Evolutionary conservation across 1,140 invertebrate species (phyloP).

Genomic region (Heterodera schachtii): DNA sequence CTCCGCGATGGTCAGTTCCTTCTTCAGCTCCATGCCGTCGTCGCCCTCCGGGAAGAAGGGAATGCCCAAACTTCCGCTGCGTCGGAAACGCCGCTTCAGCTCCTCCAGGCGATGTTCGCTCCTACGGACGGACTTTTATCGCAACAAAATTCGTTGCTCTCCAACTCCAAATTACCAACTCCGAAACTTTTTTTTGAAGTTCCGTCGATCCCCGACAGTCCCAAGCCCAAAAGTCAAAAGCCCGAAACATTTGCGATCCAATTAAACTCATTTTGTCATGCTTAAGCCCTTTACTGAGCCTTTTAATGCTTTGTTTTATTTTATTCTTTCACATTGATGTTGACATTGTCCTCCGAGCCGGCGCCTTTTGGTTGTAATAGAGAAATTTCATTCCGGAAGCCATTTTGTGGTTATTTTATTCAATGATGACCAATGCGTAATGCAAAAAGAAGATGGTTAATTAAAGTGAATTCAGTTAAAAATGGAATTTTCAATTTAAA

Average conservation of each 20-base stretch:
- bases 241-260: too few species aligned
- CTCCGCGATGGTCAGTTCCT: slow-evolving; percentile 57
- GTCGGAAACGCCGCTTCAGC: slow-evolving; percentile 61
- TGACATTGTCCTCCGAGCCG: slow-evolving; percentile 44
- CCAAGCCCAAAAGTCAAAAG: neutral
- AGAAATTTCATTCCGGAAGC: slow-evolving; percentile 62
- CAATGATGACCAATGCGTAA: too few species aligned
- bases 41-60: slow-evolving; percentile 65
- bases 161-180: too few species aligned
- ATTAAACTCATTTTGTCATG: too few species aligned
- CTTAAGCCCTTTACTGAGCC: too few species aligned
- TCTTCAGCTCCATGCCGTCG: slow-evolving; percentile 36
- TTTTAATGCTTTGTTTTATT: too few species aligned
- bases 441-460: too few species aligned
- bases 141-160: slow-evolving; percentile 19
- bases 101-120: slow-evolving; percentile 58
- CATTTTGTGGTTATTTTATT: slow-evolving; percentile 30
- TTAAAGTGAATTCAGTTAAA: too few species aligned
- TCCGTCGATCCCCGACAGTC: neutral
- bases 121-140: neutral
- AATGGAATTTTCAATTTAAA: too few species aligned
- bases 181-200: too few species aligned
- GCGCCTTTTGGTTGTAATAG: slow-evolving; percentile 55
- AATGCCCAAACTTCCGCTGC: slow-evolving; percentile 61
- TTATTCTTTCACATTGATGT: slow-evolving; percentile 37